phyloP scores from a whole-genome alignment of 2,888 invertebrate genomes.

The Galeruca laticollis region DNA sequence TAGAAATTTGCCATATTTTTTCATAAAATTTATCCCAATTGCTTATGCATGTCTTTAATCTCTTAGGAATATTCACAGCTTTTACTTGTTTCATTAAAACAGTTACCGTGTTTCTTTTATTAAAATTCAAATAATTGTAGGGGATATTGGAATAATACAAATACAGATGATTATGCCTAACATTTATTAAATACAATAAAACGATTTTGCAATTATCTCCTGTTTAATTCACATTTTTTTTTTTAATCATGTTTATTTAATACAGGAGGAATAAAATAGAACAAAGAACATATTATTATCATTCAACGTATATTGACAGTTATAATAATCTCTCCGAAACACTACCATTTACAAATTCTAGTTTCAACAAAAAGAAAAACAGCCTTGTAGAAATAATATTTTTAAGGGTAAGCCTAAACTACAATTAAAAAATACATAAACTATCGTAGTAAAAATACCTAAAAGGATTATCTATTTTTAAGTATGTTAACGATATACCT shows the following conservation, averaged over 20 bases:
- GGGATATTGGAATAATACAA: background rate
- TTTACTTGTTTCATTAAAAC: too few species aligned
- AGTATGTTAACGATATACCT: slow-evolving; percentile 60
- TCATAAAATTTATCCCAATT: too few species aligned
- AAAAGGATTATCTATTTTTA: slow-evolving; percentile 60
- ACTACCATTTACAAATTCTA: slow-evolving; percentile 43
- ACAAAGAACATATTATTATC: slow-evolving; percentile 10
- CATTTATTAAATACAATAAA: slow-evolving; percentile 6
- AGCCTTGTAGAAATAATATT: slow-evolving; percentile 49
- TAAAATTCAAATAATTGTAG: background rate
- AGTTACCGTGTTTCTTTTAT: too few species aligned
- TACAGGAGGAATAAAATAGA: background rate
- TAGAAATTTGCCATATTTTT: too few species aligned
- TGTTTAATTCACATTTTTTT: too few species aligned
- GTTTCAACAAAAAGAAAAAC: slow-evolving; percentile 46
- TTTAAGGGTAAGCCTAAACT: slow-evolving; percentile 43
- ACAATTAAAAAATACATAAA: slow-evolving; percentile 45
- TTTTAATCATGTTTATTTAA: too few species aligned
- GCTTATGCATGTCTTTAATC: too few species aligned
- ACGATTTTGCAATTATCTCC: too few species aligned
- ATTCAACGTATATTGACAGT: slow-evolving; percentile 40
- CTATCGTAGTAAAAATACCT: slow-evolving; percentile 35
- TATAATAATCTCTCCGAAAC: slow-evolving; percentile 41
- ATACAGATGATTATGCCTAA: background rate
- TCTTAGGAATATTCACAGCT: too few species aligned